These are phyloP conservation scores for Xiphophorus couchianus DNA, from an alignment of 2,113 vertebrate species.

Conservation along the genomic window DNA sequence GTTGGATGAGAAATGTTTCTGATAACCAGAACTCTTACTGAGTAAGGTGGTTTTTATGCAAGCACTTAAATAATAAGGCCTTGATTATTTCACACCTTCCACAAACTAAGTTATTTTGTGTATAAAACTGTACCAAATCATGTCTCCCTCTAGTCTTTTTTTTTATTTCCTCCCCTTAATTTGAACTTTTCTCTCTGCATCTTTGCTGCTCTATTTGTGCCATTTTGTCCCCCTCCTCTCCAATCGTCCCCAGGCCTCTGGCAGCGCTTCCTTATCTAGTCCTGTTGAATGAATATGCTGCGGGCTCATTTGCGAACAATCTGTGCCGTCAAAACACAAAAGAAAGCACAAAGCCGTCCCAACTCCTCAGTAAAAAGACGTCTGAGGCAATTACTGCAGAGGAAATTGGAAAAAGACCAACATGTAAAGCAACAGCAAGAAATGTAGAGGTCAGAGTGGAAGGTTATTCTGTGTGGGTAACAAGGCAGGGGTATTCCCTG, in stretches of 20 bases:
- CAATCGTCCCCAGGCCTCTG: slow-evolving; percentile 37
- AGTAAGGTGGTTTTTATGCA: slow-evolving; percentile 23
- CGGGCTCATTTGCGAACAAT: slow-evolving; percentile 72
- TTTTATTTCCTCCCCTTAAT: neutral
- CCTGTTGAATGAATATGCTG: slow-evolving; percentile 60
- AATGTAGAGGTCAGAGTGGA: slow-evolving; percentile 4
- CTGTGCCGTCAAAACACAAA: slow-evolving; percentile 65
- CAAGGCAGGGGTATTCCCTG: neutral
- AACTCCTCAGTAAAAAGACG: slow-evolving; percentile 56
- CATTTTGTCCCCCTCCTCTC: neutral
- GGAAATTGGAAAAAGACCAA: slow-evolving; percentile 56
- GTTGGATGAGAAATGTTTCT: neutral
- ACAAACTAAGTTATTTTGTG: slow-evolving; percentile 26
- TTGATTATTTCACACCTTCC: slow-evolving; percentile 36
- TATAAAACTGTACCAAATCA: neutral
- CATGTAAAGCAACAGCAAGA: slow-evolving; percentile 40
- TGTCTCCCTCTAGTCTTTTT: neutral
- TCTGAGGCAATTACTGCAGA: slow-evolving; percentile 68
- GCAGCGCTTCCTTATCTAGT: slow-evolving; percentile 59
- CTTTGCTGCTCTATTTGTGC: slow-evolving; percentile 7
- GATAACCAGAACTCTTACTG: slow-evolving; percentile 5
- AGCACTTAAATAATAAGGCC: slow-evolving; percentile 37
- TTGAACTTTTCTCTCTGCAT: slow-evolving; percentile 6
- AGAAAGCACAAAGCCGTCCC: slow-evolving; percentile 58
- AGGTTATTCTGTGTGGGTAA: neutral